Percentiles rank a stretch among this genome's conserved stretches.
These are phyloP conservation scores for Idaea straminata DNA, from an alignment of 2,888 invertebrate species.

Conservation along the genomic window DNA sequence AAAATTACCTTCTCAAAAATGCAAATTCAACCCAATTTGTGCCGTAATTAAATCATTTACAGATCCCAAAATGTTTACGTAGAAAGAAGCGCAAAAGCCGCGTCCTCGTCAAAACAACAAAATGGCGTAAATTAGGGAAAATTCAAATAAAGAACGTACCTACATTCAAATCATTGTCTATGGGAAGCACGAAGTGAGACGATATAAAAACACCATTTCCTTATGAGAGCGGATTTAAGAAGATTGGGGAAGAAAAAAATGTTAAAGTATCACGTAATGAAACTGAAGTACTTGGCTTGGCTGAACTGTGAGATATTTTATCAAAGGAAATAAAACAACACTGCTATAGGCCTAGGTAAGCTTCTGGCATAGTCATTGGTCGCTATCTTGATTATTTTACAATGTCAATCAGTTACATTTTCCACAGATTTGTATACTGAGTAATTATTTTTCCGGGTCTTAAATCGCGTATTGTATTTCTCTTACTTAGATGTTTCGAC, in stretches of 20 bases:
- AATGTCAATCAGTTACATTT: no score
- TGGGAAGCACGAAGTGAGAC: neutral
- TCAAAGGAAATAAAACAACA: no score
- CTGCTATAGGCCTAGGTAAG: no score
- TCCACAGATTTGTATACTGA: no score
- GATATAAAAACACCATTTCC: neutral
- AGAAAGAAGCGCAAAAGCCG: neutral
- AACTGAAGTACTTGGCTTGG: neutral
- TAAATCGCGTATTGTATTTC: no score
- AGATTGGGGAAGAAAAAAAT: neutral
- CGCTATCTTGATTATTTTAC: no score
- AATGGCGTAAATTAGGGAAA: neutral
- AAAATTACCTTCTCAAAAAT: neutral
- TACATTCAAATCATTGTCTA: neutral
- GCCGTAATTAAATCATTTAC: neutral
- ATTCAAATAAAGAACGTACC: neutral
- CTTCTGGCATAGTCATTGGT: no score
- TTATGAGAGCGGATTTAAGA: neutral
- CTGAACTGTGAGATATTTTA: no score
- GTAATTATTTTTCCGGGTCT: no score
- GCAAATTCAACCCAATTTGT: neutral
- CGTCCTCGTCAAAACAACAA: neutral
- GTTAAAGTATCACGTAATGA: neutral
- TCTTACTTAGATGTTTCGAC: no score
- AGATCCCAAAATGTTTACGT: neutral